These are phyloP conservation scores for Chrysolina americana DNA, from an alignment of 2,888 invertebrate genomes.

Conservation along the genomic window DNA sequence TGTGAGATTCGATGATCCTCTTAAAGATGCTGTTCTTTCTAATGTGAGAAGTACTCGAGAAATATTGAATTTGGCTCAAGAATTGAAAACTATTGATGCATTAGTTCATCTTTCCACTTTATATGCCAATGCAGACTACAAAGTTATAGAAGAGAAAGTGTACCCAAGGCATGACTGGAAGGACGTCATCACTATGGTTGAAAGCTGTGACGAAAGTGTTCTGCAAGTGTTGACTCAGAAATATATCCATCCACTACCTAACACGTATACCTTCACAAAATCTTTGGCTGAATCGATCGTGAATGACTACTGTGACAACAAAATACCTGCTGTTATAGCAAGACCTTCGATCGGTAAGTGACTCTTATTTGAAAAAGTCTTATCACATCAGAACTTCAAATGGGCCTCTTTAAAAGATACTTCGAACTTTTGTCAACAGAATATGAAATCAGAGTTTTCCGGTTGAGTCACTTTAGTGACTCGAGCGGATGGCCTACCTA, in stretches of 20 bases:
- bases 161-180: constrained; percentile 74
- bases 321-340: constrained; percentile 83
- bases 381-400: too few relatives aligned
- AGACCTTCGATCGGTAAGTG: constrained; percentile 89
- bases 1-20: constrained; percentile 86
- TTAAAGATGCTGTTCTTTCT: constrained; percentile 81
- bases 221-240: constrained; percentile 73
- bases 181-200: constrained; percentile 71
- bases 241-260: too few relatives aligned
- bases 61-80: too few relatives aligned
- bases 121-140: constrained; percentile 77
- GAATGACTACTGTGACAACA: constrained; percentile 73
- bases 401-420: too few relatives aligned
- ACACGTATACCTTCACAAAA: constrained; percentile 79
- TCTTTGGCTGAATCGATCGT: constrained; percentile 88
- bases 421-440: too few relatives aligned
- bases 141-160: constrained; percentile 82
- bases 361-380: not conserved
- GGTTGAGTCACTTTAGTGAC: too few relatives aligned
- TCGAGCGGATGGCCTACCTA: too few relatives aligned
- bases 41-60: constrained; percentile 70
- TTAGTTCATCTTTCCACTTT: too few relatives aligned
- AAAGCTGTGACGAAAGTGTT: constrained; percentile 73
- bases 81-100: too few relatives aligned
- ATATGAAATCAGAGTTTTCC: too few relatives aligned